Conservation (phyloP, 2,888 invertebrate genomes). For the Escarpia spicata region DNA sequence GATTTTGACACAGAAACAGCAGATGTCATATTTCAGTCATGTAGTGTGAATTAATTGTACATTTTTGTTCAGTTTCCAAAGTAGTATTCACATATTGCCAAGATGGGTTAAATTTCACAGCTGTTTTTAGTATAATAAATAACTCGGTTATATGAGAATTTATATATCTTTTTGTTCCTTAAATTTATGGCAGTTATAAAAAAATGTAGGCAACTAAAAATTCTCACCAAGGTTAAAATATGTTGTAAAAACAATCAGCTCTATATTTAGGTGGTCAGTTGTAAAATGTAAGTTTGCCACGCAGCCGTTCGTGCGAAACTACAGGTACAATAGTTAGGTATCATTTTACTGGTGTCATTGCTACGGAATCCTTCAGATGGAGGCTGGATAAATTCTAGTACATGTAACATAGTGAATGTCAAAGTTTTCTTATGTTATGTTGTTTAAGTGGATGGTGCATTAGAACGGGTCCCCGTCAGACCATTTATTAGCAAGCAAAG, state of each 20-base stretch:
- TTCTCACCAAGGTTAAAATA: neutral
- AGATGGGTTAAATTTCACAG: too few relatives aligned
- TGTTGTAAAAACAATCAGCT: neutral
- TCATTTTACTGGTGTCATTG: neutral
- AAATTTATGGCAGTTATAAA: neutral
- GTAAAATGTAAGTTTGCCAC: neutral
- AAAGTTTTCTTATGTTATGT: neutral
- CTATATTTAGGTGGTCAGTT: neutral
- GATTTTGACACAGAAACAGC: too few relatives aligned
- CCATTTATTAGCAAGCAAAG: neutral
- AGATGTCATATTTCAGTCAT: too few relatives aligned
- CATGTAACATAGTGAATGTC: neutral
- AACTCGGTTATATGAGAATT: too few relatives aligned
- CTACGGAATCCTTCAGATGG: neutral
- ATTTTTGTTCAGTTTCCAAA: too few relatives aligned
- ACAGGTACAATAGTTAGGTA: neutral
- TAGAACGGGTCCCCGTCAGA: neutral
- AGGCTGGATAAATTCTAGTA: neutral
- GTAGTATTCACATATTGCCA: too few relatives aligned
- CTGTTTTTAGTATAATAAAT: too few relatives aligned
- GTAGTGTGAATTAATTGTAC: too few relatives aligned
- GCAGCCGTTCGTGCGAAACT: neutral
- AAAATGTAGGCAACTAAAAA: neutral
- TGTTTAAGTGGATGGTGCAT: neutral
- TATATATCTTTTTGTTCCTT: too few relatives aligned